phyloP scores from a whole-genome alignment of 2,113 vertebrate species.

The Aviceda subcristata region DNA sequence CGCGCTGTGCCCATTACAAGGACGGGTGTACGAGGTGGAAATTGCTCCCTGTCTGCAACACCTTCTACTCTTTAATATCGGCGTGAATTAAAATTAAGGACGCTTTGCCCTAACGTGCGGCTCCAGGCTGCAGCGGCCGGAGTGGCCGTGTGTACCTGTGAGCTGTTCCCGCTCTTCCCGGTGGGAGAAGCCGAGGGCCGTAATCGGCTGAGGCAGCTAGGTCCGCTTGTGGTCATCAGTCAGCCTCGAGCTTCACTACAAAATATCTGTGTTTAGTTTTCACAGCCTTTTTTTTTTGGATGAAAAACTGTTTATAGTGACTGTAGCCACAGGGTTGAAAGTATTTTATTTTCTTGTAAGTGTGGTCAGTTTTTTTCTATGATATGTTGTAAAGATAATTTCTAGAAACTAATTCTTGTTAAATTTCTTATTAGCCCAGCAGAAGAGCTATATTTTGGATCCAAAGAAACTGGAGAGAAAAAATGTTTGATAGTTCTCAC shows the following conservation, averaged over 20 bases:
- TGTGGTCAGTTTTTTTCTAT: not conserved
- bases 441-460: constrained; percentile 94
- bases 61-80: not conserved
- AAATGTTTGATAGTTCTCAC: constrained; percentile 92
- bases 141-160: accelerated
- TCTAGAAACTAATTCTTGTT: not conserved
- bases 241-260: not conserved
- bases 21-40: not conserved
- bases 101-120: accelerated
- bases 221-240: not conserved
- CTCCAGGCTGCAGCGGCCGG: not conserved
- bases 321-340: not conserved
- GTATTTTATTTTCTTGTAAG: not conserved
- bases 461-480: constrained; percentile 87
- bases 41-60: not conserved
- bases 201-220: not conserved
- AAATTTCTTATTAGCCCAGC: constrained; percentile 81
- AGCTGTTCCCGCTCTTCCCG: not conserved
- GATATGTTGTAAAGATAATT: not conserved
- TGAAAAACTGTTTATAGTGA: not conserved
- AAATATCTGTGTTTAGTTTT: not conserved
- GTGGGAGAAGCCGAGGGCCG: not conserved
- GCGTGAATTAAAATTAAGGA: not conserved
- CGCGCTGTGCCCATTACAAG: not conserved
- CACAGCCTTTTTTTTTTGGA: not conserved